These are phyloP conservation scores for Notamacropus eugenii DNA, from an alignment of 2,797 vertebrate species.

Conservation along the genomic window DNA sequence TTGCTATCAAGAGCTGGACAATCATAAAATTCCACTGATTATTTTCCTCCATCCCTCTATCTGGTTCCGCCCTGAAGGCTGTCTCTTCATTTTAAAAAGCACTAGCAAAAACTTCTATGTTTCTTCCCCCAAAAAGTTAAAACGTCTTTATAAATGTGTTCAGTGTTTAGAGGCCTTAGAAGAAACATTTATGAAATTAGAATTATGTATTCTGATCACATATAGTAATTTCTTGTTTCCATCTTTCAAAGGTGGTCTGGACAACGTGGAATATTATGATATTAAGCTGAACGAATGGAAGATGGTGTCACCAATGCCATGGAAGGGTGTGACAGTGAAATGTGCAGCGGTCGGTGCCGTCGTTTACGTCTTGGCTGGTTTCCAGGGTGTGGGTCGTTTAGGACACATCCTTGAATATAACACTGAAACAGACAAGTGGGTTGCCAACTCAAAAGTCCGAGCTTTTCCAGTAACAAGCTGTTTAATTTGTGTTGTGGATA, in stretches of 20 bases:
- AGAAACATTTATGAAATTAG: not conserved
- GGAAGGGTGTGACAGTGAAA: constrained; percentile 97
- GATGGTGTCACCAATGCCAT: constrained; percentile 94
- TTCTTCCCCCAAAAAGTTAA: constrained; percentile 42
- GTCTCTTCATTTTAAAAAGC: constrained; percentile 50
- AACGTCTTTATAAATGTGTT: constrained; percentile 1
- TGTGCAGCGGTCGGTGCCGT: constrained; percentile 94
- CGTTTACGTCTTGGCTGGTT: constrained; percentile 96
- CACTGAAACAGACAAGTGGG: constrained; percentile 96
- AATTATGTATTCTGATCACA: not conserved
- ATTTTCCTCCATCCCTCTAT: not conserved
- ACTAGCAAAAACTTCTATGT: not conserved
- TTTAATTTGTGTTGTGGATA: constrained; percentile 98
- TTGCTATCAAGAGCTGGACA: constrained; percentile 46
- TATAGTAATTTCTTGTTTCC: constrained; percentile 42
- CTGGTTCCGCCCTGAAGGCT: constrained; percentile 10
- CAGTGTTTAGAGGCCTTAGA: not conserved
- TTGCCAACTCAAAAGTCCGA: constrained; percentile 94
- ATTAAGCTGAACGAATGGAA: constrained; percentile 96
- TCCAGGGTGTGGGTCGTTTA: constrained; percentile 96
- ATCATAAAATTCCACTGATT: constrained; percentile 11
- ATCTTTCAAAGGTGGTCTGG: constrained; percentile 91
- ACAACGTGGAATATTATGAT: constrained; percentile 97
- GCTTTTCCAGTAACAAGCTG: constrained; percentile 98
- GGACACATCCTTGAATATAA: constrained; percentile 96